Evolutionary conservation across 1,140 invertebrate genomes (phyloP).

Genomic region (Helicorthomorpha holstii): DNA sequence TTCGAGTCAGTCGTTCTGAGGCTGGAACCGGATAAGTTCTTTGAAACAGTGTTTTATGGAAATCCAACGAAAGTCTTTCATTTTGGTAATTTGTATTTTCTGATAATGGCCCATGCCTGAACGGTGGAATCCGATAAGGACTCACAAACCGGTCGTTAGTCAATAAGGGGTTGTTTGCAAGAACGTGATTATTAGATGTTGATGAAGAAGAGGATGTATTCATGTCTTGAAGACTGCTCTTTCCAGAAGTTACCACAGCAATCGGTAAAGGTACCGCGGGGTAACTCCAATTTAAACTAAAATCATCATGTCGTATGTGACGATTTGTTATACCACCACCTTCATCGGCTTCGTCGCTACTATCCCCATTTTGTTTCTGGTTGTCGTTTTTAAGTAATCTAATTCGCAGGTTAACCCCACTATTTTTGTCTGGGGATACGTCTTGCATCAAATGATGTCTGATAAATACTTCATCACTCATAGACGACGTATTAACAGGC

Average conservation of each 20-base stretch:
- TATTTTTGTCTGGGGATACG: neutral
- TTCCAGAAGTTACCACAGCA: constrained; percentile 4
- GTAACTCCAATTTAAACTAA: constrained; percentile 2
- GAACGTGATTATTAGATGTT: too few species aligned
- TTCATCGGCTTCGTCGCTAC: too few species aligned
- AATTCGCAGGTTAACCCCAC: neutral
- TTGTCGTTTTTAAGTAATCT: neutral
- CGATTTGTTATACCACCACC: too few species aligned
- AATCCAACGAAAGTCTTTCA: neutral
- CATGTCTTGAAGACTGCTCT: constrained; percentile 4
- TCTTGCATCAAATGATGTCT: neutral
- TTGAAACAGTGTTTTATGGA: constrained; percentile 5
- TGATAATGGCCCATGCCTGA: neutral
- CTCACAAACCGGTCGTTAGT: neutral
- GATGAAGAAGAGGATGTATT: too few species aligned
- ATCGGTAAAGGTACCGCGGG: constrained; percentile 4
- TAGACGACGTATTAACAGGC: neutral
- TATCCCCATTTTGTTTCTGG: neutral
- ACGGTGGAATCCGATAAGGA: too few species aligned
- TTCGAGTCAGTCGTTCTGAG: neutral
- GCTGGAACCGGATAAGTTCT: constrained; percentile 2
- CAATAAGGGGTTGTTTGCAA: too few species aligned
- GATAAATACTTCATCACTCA: too few species aligned
- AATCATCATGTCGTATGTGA: neutral
- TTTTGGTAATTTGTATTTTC: neutral